These are phyloP conservation scores for Pterocles burchelli DNA, from an alignment of 2,113 vertebrate genomes.

Conservation along the genomic window DNA sequence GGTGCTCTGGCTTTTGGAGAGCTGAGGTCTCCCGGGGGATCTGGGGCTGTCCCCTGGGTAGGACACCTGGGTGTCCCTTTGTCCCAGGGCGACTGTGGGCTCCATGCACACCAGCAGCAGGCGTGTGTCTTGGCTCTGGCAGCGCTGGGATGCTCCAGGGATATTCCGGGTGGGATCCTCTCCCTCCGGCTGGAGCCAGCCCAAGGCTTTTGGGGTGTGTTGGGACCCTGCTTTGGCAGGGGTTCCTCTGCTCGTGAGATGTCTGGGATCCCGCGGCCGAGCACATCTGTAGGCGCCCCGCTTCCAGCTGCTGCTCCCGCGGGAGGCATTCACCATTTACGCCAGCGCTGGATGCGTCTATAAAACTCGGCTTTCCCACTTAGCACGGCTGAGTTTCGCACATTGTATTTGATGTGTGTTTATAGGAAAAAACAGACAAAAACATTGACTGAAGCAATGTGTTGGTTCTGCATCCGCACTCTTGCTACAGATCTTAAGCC, in stretches of 20 bases:
- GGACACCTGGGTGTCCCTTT: neutral
- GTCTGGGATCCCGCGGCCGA: neutral
- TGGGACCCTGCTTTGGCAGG: neutral
- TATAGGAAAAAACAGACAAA: conserved; percentile 38
- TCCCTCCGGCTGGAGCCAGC: neutral
- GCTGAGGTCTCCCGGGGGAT: neutral
- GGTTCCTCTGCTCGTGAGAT: neutral
- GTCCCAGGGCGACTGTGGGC: neutral
- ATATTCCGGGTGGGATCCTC: neutral
- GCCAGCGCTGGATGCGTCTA: neutral
- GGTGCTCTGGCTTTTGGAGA: neutral
- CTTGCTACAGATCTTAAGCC: neutral
- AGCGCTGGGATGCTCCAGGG: neutral
- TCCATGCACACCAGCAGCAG: rapidly evolving
- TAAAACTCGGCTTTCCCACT: conserved; percentile 18
- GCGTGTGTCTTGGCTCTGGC: neutral
- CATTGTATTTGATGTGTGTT: conserved; percentile 18
- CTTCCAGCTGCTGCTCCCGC: neutral
- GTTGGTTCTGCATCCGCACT: neutral
- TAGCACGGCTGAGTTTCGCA: neutral
- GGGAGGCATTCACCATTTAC: neutral
- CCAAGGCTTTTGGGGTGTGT: neutral
- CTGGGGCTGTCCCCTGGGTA: neutral
- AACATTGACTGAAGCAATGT: conserved; percentile 5
- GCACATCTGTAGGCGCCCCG: neutral